Conservation (phyloP, 2,113 vertebrate genomes). For the Cygnus atratus region DNA sequence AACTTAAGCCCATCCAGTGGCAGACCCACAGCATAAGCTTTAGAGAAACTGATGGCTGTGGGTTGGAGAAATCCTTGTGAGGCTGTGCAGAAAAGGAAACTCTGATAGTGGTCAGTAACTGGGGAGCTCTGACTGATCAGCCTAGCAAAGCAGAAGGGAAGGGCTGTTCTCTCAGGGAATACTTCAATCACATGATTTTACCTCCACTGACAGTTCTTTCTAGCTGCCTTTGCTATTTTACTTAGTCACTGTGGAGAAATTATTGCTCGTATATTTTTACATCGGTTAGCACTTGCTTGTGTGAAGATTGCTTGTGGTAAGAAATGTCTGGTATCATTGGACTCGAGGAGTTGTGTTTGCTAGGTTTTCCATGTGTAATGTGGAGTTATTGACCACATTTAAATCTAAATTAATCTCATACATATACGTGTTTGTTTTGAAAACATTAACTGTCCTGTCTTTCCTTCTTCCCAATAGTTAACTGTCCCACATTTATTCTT, state of each 20-base stretch:
- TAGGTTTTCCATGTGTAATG: background rate
- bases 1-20: background rate
- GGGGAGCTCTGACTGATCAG: background rate
- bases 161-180: background rate
- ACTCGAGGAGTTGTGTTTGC: background rate
- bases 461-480: background rate
- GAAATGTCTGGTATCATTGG: background rate
- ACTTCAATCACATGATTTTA: background rate
- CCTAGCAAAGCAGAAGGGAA: background rate
- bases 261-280: background rate
- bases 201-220: background rate
- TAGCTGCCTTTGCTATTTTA: background rate
- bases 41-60: background rate
- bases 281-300: background rate
- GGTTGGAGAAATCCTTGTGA: background rate
- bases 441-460: background rate
- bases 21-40: background rate
- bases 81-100: background rate
- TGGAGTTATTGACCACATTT: background rate
- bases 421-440: background rate
- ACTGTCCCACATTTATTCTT: background rate
- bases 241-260: background rate
- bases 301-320: background rate
- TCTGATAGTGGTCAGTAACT: background rate
- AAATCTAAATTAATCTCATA: conserved; percentile 12